Base-by-base conservation (phyloP, 2,113 vertebrate genomes). In the Xiphophorus hellerii region DNA sequence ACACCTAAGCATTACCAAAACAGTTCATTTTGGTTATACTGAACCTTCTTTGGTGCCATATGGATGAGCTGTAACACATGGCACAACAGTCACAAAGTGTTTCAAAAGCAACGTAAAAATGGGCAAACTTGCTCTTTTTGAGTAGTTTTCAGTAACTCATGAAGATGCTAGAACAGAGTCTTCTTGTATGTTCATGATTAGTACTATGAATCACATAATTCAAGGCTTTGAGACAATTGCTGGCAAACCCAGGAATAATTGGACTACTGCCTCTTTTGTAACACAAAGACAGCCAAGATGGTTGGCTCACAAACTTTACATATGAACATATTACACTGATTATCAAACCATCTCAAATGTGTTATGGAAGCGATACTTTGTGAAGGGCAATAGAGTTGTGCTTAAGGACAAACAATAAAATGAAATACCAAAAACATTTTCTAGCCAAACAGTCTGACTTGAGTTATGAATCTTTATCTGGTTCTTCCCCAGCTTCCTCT, bases 321-420 rank as follows among this genome's bases (percentile, higher is more conserved):
- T 84, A 89, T 80, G 86, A 90, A 91, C 87, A 90, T 90, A 79
- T 86, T 87, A 92, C 84, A 85, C 70, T 77, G 77, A 92, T 82
- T 90, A 89, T 82, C 77, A 86, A 89, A 90, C 62, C 79, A 77
- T 74, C 81, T 84, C 78, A 86, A 87, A 85, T 87, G 73, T 80
- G 66, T 84, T 87, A 78, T 86, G 79, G 86, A 89, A 87, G 82
- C 81, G 87, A 69, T 82, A 88, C 82, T 76, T 88, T 48, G 74
- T 69, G 84, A 87, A 87, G 78, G 65, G 73, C 58, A 64, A 76
- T 65, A 82, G 78, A 81, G 29, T 84, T 88, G 80, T 75, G 83
- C 77, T 77, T 71, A 78, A 85, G 83, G 74, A 78, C 79, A 88
- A 87, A 82, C 82, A 84, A 71, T 73, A 70, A 88, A 75, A 81